Base-by-base conservation (phyloP, 1,140 invertebrate species). In the Globodera rostochiensis region DNA sequence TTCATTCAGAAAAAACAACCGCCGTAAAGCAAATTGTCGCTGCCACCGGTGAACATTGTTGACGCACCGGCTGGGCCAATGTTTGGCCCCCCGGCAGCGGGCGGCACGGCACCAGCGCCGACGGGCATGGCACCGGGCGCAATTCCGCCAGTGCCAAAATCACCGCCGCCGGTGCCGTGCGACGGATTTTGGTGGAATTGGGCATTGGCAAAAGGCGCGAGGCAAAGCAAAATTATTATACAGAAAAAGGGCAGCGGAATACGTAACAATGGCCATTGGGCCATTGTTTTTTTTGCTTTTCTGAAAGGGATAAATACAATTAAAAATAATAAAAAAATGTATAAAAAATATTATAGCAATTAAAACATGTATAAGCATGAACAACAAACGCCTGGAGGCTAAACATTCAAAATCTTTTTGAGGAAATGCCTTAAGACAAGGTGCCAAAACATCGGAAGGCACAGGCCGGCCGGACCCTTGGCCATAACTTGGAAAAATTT, bases 11-110 rank as follows among this genome's bases (percentile, higher is more conserved):
- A 25, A 45, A 46, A 78, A 79, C 0, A 79, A 80, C 81, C 81
- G 45, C 82, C 82, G 70, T 87, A 87, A 73, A 81, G 83, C 19
- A 84, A 78, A 78, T 87, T 88, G 70, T 74, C 84, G 36, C 86
- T 84, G n/a, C 79, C 86, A 25, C 86, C 86, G 36, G 87, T 88
- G 75, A 87, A 87, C 19, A 85, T 36, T 64, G 60, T 47, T 19
- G 64, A 19, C 21, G 73, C 53, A 50, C 81, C 79, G 25, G 67
- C 79, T 19, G 80, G 80, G 3, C 66, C 74, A 67, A 81, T 81
- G 71, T 81, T 81, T 53, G 83, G 82, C 47, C 79, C 64, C 25
- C 74, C 50, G 9, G 64, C n/a, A 69, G 45, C 13, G n/a, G 60
- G 49, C 46, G 80, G 74, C n/a, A 45, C 49, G 57, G 50, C 71